These are phyloP conservation scores for Pachliopta kotzebuea DNA, from an alignment of 2,888 invertebrate genomes.

Conservation along the genomic window DNA sequence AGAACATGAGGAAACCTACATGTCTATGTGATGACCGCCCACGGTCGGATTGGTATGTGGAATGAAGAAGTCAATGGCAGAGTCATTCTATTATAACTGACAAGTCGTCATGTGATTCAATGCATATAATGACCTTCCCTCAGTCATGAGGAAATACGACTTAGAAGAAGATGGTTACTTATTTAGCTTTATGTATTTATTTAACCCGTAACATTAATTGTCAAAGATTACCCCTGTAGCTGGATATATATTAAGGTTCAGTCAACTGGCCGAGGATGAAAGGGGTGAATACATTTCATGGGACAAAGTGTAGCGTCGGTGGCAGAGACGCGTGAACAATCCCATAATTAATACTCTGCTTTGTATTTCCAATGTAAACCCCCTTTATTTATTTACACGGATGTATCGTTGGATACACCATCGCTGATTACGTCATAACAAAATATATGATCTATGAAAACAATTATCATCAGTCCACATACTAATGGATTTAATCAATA, in stretches of 20 bases:
- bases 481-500: no score
- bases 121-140: no score
- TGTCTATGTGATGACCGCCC: no score
- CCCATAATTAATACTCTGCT: slow-evolving; percentile 68
- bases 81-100: no score
- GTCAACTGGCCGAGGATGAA: slow-evolving; percentile 62
- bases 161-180: no score
- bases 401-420: slow-evolving; percentile 19
- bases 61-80: no score
- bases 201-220: slow-evolving; percentile 55
- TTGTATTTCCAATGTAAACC: slow-evolving; percentile 35
- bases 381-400: slow-evolving; percentile 25
- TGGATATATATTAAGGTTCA: slow-evolving; percentile 63
- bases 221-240: slow-evolving; percentile 60
- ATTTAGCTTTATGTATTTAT: slow-evolving; percentile 17
- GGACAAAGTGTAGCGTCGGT: slow-evolving; percentile 58
- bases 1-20: no score
- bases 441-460: no score
- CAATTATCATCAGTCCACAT: no score
- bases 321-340: slow-evolving; percentile 69
- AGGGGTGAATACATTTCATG: slow-evolving; percentile 71
- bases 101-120: no score
- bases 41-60: no score
- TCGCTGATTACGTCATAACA: slow-evolving; percentile 4
- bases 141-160: no score